phyloP scores from a whole-genome alignment of 1,140 invertebrate species.

The Manduca sexta region DNA sequence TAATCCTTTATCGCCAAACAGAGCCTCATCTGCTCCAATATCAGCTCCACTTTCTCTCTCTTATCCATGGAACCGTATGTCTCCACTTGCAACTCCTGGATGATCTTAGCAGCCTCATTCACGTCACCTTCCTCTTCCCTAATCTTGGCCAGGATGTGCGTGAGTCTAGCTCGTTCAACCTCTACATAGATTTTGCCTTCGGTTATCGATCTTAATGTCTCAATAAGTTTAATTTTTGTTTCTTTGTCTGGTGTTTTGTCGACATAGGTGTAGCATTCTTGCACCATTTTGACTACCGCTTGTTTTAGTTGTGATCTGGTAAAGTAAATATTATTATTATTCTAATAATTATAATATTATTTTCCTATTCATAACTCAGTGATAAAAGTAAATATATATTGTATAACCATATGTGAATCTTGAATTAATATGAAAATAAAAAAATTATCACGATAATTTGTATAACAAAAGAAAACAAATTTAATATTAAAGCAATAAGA shows the following conservation, averaged over 20 bases:
- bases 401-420: not conserved
- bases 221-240: conserved; percentile 94
- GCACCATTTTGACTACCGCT: conserved; percentile 99
- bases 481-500: too few relatives aligned
- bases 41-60: conserved; percentile 97
- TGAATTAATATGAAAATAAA: too few relatives aligned
- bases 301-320: conserved; percentile 95
- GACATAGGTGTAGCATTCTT: conserved; percentile 96
- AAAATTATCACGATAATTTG: too few relatives aligned
- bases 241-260: conserved; percentile 94
- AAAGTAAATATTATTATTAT: conserved; percentile 5
- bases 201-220: conserved; percentile 95
- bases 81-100: conserved; percentile 98
- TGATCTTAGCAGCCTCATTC: conserved; percentile 90
- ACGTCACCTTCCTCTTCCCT: conserved; percentile 95
- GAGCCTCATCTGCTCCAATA: conserved; percentile 98
- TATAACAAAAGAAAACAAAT: too few relatives aligned
- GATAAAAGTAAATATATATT: not conserved
- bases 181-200: conserved; percentile 99
- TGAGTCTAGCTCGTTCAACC: conserved; percentile 97
- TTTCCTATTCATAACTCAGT: not conserved
- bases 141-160: conserved; percentile 94
- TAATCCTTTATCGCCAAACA: conserved; percentile 97
- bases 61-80: conserved; percentile 99
- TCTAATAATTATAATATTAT: not conserved